Evolutionary conservation across 2,797 vertebrate species (phyloP), one percentile per base, ranked within the genome.

Genomic region (Eospalax fontanierii): DNA sequence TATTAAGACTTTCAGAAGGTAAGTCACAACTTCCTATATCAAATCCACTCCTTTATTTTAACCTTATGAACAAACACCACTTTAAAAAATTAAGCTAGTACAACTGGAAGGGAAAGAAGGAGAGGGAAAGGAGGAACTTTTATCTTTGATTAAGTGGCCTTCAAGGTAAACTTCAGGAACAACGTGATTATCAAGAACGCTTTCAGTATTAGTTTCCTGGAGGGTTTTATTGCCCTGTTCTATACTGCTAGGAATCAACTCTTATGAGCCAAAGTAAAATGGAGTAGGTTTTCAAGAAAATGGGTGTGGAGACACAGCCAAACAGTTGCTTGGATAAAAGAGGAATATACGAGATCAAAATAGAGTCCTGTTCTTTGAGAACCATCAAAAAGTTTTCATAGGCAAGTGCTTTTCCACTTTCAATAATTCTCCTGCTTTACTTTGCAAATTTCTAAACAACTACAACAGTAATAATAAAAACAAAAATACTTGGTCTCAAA

Each of bases 361-460:
- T 0, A 74, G 78, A 75, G 50, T 3, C 22, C 28, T 65, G 6
- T 57, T 65, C 57, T 66, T 79, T 73, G 59, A 82, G 76, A 76
- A 87, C 43, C 68, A 46, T 83, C 78, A 83, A 57, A 87, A 84
- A 74, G 16, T 50, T 87, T 24, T 92, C 83, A 74, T 8, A 19
- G n/a, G n/a, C 63, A 95, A 96, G 21, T 61, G 54, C 33, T 91
- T 87, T 93, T 68, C 38, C 26, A 66, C 57, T 28, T 94, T 87
- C 33, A 79, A 81, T 85, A 66, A 93, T 70, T 89, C 70, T 79
- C 74, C 54, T 93, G 65, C 85, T 59, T 90, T 74, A 59, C 57
- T 96, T 95, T 85, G 86, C 19, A 88, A 95, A 97, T 82, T 82
- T 91, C 59, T 71, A 87, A 89, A 70, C 19, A 96, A 70, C 46